Percentiles rank a stretch among this genome's conserved stretches.
These are phyloP conservation scores for Clunio marinus DNA, from an alignment of 2,888 invertebrate genomes.

Conservation along the genomic window DNA sequence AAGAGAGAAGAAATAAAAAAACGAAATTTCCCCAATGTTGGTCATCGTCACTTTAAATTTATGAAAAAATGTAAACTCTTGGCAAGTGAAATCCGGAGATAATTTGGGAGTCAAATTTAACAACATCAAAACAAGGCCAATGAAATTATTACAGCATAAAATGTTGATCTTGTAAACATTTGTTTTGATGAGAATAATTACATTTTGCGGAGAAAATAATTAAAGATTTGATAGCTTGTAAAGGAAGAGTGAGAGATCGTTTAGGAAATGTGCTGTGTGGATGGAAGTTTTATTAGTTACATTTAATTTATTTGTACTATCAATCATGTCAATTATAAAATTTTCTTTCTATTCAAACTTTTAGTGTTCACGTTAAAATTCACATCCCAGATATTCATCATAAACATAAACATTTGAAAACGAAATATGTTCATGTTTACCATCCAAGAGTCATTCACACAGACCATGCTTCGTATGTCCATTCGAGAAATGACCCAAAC, in stretches of 20 bases:
- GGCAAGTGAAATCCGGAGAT: slow-evolving; percentile 30
- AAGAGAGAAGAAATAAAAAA: too few relatives aligned
- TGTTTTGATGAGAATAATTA: too few relatives aligned
- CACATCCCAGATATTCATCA: slow-evolving; percentile 25
- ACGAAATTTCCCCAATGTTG: too few relatives aligned
- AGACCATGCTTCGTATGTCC: slow-evolving; percentile 3
- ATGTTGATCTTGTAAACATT: neutral
- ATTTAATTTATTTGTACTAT: too few relatives aligned
- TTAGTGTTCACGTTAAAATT: slow-evolving; percentile 33
- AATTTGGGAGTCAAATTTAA: slow-evolving; percentile 27
- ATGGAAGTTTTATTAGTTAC: too few relatives aligned
- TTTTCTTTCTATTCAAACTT: neutral
- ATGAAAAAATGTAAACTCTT: neutral
- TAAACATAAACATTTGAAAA: slow-evolving; percentile 24
- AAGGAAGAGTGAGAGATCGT: too few relatives aligned
- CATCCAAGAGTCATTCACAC: slow-evolving; percentile 33
- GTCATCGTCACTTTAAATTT: neutral
- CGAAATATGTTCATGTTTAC: slow-evolving; percentile 25
- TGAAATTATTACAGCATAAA: slow-evolving; percentile 11
- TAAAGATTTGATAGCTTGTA: too few relatives aligned
- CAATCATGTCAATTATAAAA: neutral
- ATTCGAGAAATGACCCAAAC: slow-evolving; percentile 29
- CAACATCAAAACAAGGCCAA: slow-evolving; percentile 7
- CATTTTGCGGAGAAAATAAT: too few relatives aligned
- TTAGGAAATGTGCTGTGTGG: too few relatives aligned